Base-by-base conservation (phyloP, 2,888 invertebrate species). In the Elmis aenea region DNA sequence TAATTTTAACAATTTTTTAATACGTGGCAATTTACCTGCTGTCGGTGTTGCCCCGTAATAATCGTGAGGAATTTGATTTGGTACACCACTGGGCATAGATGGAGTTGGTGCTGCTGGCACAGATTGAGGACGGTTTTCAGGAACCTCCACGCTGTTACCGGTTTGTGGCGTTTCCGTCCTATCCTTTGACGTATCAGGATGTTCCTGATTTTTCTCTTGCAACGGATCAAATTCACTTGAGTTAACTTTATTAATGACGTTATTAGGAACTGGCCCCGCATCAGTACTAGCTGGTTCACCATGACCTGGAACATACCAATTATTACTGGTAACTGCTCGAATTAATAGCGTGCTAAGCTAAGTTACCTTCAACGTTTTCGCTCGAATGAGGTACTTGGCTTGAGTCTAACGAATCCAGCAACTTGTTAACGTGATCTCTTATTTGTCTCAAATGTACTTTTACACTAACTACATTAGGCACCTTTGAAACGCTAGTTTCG, bases 191-290 rank as follows among this genome's bases (percentile, higher is more conserved):
- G 15, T 5, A 11, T 34, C 30, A 13, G 10, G 12, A 5, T 13
- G 5, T 29, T 29, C 13, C 31, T 52, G 55, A 5, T 54, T 54
- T 42, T 62, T 65, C 14, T 69, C 69, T 55, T 74, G 73, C 18
- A 77, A 56, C 3, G 77, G 77, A 58, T 78, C 77, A 64, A 78
- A 78, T 54, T 78, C 77, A 52, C 75, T 74, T 26, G 76, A 69
- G 50, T 67, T 70, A 20, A 66, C 63, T 45, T 64, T 64, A 38
- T 58, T 65, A 36, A 47, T 46, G 18, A 50, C 50, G 31, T 46
- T 52, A 21, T 38, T 42, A 16, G 15, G 36, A 2, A 11, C 10
- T 3, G 32, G 18, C 15, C 26, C 27, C 12, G 20, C 23, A 1
- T 28, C 30, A 2, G 9, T 12, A 18, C 48, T 42, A 13, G 42